Evolutionary conservation across 2,888 invertebrate genomes (phyloP).

Genomic region (Nesidiocoris tenuis): DNA sequence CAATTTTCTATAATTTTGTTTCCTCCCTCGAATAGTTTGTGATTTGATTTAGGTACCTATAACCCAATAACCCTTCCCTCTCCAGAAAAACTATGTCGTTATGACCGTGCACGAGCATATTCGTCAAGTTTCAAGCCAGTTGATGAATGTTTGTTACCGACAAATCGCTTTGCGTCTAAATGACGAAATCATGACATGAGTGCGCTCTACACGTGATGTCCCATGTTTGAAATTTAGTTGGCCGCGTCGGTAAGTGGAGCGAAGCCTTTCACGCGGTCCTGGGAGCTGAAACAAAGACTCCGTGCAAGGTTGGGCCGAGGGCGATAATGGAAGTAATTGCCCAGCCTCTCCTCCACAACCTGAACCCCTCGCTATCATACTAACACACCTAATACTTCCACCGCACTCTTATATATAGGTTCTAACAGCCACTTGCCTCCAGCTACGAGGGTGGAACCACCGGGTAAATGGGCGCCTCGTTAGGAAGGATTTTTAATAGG

Average conservation of each 20-base stretch:
- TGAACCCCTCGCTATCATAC: not conserved
- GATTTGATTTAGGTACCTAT: too few species aligned
- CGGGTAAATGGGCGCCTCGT: not conserved
- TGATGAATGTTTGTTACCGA: too few species aligned
- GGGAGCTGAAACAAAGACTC: not conserved
- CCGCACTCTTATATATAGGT: not conserved
- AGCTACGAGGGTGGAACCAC: not conserved
- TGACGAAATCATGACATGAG: too few species aligned
- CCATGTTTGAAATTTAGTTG: not conserved
- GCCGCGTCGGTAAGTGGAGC: not conserved
- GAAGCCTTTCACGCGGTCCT: not conserved
- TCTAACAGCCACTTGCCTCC: not conserved
- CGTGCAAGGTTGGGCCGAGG: not conserved
- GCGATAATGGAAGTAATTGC: not conserved
- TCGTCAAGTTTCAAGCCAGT: too few species aligned
- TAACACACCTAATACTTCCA: not conserved
- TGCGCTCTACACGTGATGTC: too few species aligned
- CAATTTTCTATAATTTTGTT: too few species aligned
- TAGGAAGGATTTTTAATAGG: not conserved
- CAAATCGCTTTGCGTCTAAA: too few species aligned
- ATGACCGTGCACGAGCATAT: too few species aligned
- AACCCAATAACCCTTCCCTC: too few species aligned
- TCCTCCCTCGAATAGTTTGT: too few species aligned
- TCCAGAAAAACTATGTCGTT: too few species aligned
- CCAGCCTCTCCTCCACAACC: not conserved